Evolutionary conservation across 92 coral and sea anemone species (phyloP).

Genomic region (Palythoa caribaeorum): DNA sequence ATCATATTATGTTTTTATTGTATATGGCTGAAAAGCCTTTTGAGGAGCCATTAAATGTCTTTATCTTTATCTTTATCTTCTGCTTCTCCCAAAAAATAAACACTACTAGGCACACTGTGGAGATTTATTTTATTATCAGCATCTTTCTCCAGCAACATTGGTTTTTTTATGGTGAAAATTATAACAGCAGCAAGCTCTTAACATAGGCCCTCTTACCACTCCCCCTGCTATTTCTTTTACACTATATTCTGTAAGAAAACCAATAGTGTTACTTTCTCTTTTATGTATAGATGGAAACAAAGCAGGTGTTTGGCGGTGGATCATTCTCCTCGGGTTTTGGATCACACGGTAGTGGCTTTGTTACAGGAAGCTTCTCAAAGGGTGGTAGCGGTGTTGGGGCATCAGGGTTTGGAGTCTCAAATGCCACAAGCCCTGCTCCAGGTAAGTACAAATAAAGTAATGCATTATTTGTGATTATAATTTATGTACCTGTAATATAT

Average conservation of each 20-base stretch:
- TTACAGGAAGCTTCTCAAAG: constrained; percentile 62
- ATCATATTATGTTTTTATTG: no score
- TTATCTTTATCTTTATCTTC: no score
- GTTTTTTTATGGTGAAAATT: no score
- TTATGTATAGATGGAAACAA: constrained; percentile 24
- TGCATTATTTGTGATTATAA: neutral
- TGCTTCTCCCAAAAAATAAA: no score
- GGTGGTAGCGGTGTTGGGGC: constrained; percentile 68
- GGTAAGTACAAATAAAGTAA: neutral
- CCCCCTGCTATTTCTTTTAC: neutral
- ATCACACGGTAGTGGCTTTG: constrained; percentile 70
- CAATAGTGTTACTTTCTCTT: neutral
- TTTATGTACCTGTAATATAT: neutral
- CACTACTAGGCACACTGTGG: no score
- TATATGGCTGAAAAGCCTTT: no score
- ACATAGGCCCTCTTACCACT: neutral
- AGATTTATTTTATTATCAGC: no score
- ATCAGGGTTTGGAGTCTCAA: constrained; percentile 71
- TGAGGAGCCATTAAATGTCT: no score
- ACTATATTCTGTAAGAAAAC: neutral
- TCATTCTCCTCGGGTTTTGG: constrained; percentile 73
- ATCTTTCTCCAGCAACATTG: no score
- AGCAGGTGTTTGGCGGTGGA: constrained; percentile 68
- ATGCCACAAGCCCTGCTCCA: constrained; percentile 6
- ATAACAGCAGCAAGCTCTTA: neutral